Conservation (phyloP, 2,797 vertebrate species). For the Pantherophis vulpinus region DNA sequence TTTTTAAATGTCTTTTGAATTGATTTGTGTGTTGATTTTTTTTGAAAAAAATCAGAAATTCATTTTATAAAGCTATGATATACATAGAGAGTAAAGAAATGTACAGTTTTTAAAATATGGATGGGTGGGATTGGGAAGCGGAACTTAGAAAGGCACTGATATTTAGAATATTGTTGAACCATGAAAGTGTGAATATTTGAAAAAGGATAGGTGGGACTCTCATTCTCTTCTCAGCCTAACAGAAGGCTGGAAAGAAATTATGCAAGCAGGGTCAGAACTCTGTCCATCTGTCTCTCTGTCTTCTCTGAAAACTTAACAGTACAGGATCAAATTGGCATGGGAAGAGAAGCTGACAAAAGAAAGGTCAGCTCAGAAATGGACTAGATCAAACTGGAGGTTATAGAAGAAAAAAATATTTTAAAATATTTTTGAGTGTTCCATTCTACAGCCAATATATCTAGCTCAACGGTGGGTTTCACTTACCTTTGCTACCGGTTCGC, state of each 20-base stretch:
- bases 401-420: background rate
- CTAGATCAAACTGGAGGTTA: background rate
- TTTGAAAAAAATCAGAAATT: slow-evolving; percentile 20
- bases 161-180: slow-evolving; percentile 42
- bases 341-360: background rate
- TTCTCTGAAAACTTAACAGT: background rate
- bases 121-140: slow-evolving; percentile 1
- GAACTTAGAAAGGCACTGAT: background rate
- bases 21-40: slow-evolving; percentile 31
- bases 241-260: background rate
- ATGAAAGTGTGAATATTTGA: slow-evolving; percentile 51
- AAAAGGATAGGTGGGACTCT: background rate
- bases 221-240: background rate
- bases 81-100: slow-evolving; percentile 39
- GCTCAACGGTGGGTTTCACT: background rate
- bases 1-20: slow-evolving; percentile 34
- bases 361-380: background rate
- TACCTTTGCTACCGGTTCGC: too few species aligned
- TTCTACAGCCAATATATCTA: background rate
- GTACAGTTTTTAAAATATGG: slow-evolving; percentile 38
- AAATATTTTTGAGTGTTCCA: background rate
- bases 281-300: background rate
- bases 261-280: background rate
- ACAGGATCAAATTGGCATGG: background rate
- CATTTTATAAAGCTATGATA: slow-evolving; percentile 17